Conservation (phyloP, 1,140 invertebrate species). For the Helicoverpa armigera region DNA sequence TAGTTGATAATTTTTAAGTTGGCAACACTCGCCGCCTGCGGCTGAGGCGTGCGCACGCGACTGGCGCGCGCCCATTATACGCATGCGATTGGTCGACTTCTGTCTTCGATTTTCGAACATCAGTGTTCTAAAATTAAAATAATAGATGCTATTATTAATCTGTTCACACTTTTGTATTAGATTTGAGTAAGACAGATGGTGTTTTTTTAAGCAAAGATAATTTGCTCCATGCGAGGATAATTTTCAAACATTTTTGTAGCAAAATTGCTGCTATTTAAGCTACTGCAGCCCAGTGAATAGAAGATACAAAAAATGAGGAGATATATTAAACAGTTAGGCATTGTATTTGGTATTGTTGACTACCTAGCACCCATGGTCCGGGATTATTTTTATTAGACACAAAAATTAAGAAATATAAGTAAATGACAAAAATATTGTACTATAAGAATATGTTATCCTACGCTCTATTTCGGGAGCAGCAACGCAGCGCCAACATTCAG, state of each 20-base stretch:
- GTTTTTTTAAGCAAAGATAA: slow-evolving; percentile 6
- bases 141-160: slow-evolving; percentile 45
- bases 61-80: slow-evolving; percentile 60
- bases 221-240: neutral
- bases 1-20: slow-evolving; percentile 71
- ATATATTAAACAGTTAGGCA: no score
- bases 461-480: no score
- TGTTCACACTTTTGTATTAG: slow-evolving; percentile 42
- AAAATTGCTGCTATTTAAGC: no score
- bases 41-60: slow-evolving; percentile 65
- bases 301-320: neutral
- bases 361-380: no score
- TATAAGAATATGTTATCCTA: no score
- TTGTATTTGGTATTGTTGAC: no score
- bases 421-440: no score
- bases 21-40: slow-evolving; percentile 62
- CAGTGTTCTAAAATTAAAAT: slow-evolving; percentile 34
- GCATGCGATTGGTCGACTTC: slow-evolving; percentile 61
- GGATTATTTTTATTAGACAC: no score
- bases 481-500: no score
- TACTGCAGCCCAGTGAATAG: no score
- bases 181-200: slow-evolving; percentile 17
- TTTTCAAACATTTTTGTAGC: neutral
- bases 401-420: no score
- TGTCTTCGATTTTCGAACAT: slow-evolving; percentile 29